phyloP scores from a whole-genome alignment of 1,140 invertebrate genomes.

The Mamestra configurata region DNA sequence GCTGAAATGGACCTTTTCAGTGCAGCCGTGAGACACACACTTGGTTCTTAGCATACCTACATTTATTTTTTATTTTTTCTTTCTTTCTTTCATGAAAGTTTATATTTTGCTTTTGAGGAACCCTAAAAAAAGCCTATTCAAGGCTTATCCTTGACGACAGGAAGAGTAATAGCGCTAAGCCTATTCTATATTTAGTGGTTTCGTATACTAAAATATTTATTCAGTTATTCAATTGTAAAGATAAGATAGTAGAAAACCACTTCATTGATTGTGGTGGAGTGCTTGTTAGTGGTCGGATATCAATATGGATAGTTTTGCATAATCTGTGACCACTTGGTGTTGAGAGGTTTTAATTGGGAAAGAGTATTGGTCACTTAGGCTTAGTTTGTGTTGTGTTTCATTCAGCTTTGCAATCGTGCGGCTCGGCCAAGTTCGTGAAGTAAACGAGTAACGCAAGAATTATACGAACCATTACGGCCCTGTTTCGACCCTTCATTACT shows the following conservation, averaged over 20 bases:
- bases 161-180: constrained; percentile 7
- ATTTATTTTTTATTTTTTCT: no score
- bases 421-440: no score
- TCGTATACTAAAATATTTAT: constrained; percentile 12
- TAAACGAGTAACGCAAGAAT: no score
- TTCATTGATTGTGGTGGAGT: background rate
- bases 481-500: no score
- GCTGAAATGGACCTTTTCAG: no score
- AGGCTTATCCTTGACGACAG: background rate
- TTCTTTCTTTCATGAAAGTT: no score
- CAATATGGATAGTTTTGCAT: background rate
- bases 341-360: background rate
- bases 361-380: background rate
- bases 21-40: no score
- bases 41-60: no score
- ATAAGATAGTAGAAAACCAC: constrained; percentile 18
- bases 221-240: background rate
- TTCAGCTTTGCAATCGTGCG: no score
- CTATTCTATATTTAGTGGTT: background rate
- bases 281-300: background rate
- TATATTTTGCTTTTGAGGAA: no score
- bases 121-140: background rate
- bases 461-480: no score
- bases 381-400: no score
- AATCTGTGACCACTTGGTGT: background rate